Conservation (phyloP, 2,888 invertebrate genomes). For the Epistrophella euchroma region DNA sequence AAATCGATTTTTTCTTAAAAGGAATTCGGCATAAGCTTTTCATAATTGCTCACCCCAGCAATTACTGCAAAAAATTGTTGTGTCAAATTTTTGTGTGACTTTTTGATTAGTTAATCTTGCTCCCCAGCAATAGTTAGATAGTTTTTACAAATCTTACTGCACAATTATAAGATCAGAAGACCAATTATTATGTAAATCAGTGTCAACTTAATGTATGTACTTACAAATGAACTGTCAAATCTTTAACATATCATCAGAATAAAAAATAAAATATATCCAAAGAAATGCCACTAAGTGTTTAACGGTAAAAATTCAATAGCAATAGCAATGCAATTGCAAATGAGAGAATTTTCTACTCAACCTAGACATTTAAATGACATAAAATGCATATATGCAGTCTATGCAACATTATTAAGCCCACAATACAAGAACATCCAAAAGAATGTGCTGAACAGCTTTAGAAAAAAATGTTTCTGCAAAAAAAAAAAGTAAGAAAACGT, state of each 20-base stretch:
- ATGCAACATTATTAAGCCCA: conserved; percentile 23
- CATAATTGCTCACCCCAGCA: too few species aligned
- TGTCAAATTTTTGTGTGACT: too few species aligned
- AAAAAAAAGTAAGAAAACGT: conserved; percentile 25
- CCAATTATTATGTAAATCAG: neutral
- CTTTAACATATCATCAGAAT: neutral
- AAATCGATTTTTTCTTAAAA: too few species aligned
- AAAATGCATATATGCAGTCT: conserved; percentile 30
- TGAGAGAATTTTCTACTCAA: conserved; percentile 58
- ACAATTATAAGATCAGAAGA: neutral
- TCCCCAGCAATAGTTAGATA: too few species aligned
- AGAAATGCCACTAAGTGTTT: conserved; percentile 50
- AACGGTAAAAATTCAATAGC: conserved; percentile 63
- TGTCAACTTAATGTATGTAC: neutral
- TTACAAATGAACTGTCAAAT: too few species aligned
- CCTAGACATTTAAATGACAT: conserved; percentile 71
- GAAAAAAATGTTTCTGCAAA: conserved; percentile 28
- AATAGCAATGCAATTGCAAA: conserved; percentile 56
- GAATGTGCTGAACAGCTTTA: conserved; percentile 53
- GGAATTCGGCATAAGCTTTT: too few species aligned
- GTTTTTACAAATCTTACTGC: too few species aligned
- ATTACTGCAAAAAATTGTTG: too few species aligned
- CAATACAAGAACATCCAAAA: conserved; percentile 52
- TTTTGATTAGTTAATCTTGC: too few species aligned
- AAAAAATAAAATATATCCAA: neutral